phyloP scores from a whole-genome alignment of 1,140 invertebrate species.

The Asbolus verrucosus region DNA sequence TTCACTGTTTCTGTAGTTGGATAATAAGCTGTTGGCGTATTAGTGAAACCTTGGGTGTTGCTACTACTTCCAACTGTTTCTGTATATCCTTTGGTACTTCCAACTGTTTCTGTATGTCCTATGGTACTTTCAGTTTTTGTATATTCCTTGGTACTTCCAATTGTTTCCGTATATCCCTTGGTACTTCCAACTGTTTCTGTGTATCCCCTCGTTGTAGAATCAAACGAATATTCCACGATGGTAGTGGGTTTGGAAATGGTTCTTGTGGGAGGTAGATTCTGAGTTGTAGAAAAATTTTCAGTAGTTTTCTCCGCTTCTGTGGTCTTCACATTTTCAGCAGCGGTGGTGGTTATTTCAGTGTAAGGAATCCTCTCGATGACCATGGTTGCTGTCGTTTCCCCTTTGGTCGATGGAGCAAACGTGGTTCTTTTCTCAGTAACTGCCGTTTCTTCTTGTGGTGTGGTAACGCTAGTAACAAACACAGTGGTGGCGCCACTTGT shows the following conservation, averaged over 20 bases:
- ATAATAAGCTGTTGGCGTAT: neutral
- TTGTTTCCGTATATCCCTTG: neutral
- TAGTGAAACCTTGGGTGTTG: too few relatives aligned
- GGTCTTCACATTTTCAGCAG: neutral
- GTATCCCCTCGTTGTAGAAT: slow-evolving; percentile 1
- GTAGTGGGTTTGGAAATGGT: slow-evolving; percentile 25
- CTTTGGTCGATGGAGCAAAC: neutral
- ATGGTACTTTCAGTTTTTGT: too few relatives aligned
- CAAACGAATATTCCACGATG: slow-evolving; percentile 15
- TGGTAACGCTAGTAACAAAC: too few relatives aligned
- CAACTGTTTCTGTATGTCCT: neutral
- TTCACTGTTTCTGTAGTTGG: slow-evolving; percentile 11
- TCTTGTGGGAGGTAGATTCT: neutral
- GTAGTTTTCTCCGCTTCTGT: slow-evolving; percentile 16
- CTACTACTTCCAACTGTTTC: too few relatives aligned
- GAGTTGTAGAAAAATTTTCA: neutral
- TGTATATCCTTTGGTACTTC: neutral
- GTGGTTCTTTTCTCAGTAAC: neutral
- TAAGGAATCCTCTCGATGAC: slow-evolving; percentile 16
- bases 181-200: neutral
- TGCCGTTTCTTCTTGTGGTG: too few relatives aligned
- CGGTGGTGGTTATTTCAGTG: slow-evolving; percentile 12
- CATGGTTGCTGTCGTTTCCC: neutral
- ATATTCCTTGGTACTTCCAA: too few relatives aligned
- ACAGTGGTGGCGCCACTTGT: too few relatives aligned